Percentiles rank a stretch among this genome's conserved stretches.
Conservation (phyloP, 2,797 vertebrate species). For the Scomberomorus guttatus region DNA sequence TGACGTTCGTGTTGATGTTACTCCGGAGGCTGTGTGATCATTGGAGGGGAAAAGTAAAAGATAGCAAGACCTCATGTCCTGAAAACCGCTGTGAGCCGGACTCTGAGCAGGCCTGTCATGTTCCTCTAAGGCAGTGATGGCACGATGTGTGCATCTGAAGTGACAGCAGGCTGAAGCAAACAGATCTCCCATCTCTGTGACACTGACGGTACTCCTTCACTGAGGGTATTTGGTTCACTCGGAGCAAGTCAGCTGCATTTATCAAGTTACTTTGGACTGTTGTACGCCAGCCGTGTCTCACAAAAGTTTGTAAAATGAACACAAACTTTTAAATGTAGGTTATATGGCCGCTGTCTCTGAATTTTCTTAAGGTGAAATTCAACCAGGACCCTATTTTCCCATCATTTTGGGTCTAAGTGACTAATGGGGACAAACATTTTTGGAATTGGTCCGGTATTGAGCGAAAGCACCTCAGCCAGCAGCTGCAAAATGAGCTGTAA, state of each 20-base stretch:
- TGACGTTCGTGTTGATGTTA: conserved; percentile 36
- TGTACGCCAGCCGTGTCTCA: conserved; percentile 8
- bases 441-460: no score
- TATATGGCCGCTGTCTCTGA: conserved; percentile 15
- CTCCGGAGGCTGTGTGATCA: conserved; percentile 58
- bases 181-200: conserved; percentile 55
- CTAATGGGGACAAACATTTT: no score
- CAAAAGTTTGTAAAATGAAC: conserved; percentile 57
- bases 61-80: conserved; percentile 64
- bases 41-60: conserved; percentile 67
- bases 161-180: conserved; percentile 72
- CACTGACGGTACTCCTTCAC: conserved; percentile 32
- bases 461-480: no score
- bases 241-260: conserved; percentile 26
- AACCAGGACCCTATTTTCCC: no score
- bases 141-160: conserved; percentile 72
- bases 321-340: conserved; percentile 43
- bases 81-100: conserved; percentile 58
- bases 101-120: conserved; percentile 70
- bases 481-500: no score
- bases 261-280: conserved; percentile 32
- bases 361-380: conserved; percentile 10
- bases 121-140: conserved; percentile 58
- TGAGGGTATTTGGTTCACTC: conserved; percentile 46
- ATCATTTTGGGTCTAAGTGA: no score